Evolutionary conservation across 2,888 invertebrate genomes (phyloP).

Genomic region (Oxyteleia sp.): DNA sequence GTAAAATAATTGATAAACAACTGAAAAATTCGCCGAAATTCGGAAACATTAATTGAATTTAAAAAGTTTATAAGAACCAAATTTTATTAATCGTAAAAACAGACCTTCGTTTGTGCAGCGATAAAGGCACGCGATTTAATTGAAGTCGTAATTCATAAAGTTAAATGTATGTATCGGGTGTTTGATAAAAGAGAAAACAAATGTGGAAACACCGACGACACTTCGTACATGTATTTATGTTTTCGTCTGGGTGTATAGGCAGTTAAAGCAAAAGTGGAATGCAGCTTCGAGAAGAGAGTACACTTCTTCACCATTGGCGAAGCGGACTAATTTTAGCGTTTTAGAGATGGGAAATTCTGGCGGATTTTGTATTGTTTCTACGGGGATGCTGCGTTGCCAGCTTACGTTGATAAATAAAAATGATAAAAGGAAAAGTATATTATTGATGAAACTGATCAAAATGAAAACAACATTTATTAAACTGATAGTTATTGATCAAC

Average conservation of each 20-base stretch:
- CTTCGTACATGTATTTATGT: conserved; percentile 67
- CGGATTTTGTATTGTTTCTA: conserved; percentile 57
- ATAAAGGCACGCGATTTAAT: conserved; percentile 50
- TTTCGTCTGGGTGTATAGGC: conserved; percentile 64
- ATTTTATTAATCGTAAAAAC: conserved; percentile 60
- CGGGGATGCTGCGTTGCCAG: neutral
- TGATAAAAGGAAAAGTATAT: neutral
- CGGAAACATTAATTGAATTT: conserved; percentile 13
- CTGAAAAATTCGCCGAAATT: too few species aligned
- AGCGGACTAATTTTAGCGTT: conserved; percentile 65
- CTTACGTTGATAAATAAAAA: neutral
- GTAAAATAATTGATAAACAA: too few species aligned
- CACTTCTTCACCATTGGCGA: conserved; percentile 57
- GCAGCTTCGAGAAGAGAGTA: conserved; percentile 59
- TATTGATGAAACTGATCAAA: too few species aligned
- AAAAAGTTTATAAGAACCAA: conserved; percentile 19
- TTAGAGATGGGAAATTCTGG: conserved; percentile 48
- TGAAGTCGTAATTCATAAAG: conserved; percentile 64
- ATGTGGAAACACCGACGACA: conserved; percentile 50
- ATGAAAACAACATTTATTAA: too few species aligned
- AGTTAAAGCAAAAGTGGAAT: conserved; percentile 70
- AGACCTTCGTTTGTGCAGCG: conserved; percentile 5
- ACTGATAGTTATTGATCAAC: too few species aligned
- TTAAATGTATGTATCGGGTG: conserved; percentile 54
- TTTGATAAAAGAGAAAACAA: conserved; percentile 37